Base-by-base conservation (phyloP, 2,113 vertebrate species). In the Austrofundulus limnaeus region DNA sequence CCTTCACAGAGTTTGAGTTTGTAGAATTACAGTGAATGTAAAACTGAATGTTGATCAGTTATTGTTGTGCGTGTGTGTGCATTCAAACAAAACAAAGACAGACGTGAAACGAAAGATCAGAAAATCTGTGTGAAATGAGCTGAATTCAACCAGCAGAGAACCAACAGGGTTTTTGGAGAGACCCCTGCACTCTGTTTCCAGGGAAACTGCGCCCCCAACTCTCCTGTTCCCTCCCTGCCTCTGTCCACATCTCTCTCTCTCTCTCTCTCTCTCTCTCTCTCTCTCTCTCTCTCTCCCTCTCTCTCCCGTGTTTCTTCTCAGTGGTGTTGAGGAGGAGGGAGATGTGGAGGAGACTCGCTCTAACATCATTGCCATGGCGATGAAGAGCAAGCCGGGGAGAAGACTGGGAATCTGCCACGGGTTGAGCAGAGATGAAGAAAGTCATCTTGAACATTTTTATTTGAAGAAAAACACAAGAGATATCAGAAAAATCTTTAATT, bases 101-200 rank as follows among this genome's bases (percentile, higher is more conserved):
- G 12, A 13, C 65, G 73, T 72, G 73, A 85, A 82, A 79, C 67
- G 78, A 78, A 80, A 59, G 73, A 66, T 71, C 53, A 51, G 4
- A 34, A 5, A 34, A 8, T 34, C 79, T 81, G 77, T 86, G 79
- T 84, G 75, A 83, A 85, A 83, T 70, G 70, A 85, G 78, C 86
- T 67, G 73, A 85, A 79, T 87, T 61, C 72, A 87, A 78, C 85
- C 65, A 85, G 84, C 82, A 73, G 80, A 83, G 83, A 88, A 77
- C 78, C 82, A 87, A 83, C 85, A 78, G 80, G 86, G 78, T 84
- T 65, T 76, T 59, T 54, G 72, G 83, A 87, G 82, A 88, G 86
- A 89, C 83, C 88, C 89, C 84, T 61, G 80, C 66, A 81, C 80
- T 85, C 89, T 87, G 89, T 91, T 91, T 88, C 89, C 89, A 88